phyloP scores from a whole-genome alignment of 2,113 vertebrate species.

The Chrysochloris asiatica region DNA sequence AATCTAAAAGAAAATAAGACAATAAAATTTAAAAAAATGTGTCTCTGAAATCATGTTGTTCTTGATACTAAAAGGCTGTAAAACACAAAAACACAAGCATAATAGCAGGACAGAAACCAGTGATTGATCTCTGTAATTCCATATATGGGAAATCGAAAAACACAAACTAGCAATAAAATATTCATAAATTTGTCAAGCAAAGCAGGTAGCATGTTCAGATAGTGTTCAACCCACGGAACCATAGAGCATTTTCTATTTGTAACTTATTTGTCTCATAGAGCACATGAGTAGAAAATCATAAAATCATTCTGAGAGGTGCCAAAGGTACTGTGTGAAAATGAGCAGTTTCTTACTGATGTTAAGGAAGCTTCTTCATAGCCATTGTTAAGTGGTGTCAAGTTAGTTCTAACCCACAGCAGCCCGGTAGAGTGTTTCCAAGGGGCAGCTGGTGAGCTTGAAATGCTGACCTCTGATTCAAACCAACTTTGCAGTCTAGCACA shows the following conservation, averaged over 20 bases:
- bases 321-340: neutral
- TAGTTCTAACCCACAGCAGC: no score
- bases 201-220: neutral
- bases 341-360: no score
- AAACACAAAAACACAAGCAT: neutral
- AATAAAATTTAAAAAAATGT: no score
- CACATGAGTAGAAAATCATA: neutral
- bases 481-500: no score
- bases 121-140: neutral
- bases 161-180: neutral
- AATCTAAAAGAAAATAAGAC: no score
- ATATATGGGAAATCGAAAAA: neutral
- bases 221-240: neutral
- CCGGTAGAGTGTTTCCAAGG: no score
- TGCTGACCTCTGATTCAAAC: no score
- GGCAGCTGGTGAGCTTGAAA: no score
- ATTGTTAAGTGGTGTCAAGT: no score
- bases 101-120: neutral
- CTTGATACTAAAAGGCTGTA: neutral
- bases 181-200: neutral
- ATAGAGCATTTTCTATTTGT: neutral
- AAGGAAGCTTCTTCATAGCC: no score
- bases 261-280: no score
- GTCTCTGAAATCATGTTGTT: no score
- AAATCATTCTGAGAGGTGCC: neutral